Evolutionary conservation across 2,113 vertebrate genomes (phyloP).

Genomic region (Stegostoma tigrinum): DNA sequence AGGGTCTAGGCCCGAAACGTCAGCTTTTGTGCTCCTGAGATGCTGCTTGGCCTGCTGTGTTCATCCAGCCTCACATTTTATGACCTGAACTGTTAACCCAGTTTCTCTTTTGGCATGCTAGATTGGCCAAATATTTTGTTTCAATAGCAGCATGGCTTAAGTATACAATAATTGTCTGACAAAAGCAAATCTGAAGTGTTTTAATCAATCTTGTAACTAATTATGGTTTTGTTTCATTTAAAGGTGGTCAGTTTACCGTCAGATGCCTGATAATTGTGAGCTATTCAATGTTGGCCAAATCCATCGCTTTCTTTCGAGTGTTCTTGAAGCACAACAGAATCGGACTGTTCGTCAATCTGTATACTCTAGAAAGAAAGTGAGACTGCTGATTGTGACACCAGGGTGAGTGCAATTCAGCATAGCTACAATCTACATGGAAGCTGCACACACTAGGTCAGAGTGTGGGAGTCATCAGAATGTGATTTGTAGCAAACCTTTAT

Average conservation of each 20-base stretch:
- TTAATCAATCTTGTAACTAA: not conserved
- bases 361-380: slow-evolving; percentile 51
- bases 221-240: not conserved
- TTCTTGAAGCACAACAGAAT: slow-evolving; percentile 65
- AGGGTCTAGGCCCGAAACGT: too few species aligned
- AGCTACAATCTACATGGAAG: not conserved
- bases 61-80: too few species aligned
- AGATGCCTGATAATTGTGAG: slow-evolving; percentile 64
- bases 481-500: not conserved
- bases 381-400: slow-evolving; percentile 76
- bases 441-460: not conserved
- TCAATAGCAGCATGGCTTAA: not conserved
- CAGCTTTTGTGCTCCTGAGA: too few species aligned
- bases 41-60: too few species aligned
- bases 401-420: slow-evolving; percentile 61
- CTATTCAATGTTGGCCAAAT: slow-evolving; percentile 78
- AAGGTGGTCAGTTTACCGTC: slow-evolving; percentile 81
- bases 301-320: slow-evolving; percentile 70
- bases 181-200: not conserved
- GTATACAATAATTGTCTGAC: not conserved
- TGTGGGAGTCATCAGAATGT: not conserved
- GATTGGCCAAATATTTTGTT: too few species aligned
- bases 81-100: too few species aligned
- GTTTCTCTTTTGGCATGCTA: too few species aligned
- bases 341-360: slow-evolving; percentile 43